Base-by-base conservation (phyloP, 1,140 invertebrate genomes). In the Drosophila nikananu region DNA sequence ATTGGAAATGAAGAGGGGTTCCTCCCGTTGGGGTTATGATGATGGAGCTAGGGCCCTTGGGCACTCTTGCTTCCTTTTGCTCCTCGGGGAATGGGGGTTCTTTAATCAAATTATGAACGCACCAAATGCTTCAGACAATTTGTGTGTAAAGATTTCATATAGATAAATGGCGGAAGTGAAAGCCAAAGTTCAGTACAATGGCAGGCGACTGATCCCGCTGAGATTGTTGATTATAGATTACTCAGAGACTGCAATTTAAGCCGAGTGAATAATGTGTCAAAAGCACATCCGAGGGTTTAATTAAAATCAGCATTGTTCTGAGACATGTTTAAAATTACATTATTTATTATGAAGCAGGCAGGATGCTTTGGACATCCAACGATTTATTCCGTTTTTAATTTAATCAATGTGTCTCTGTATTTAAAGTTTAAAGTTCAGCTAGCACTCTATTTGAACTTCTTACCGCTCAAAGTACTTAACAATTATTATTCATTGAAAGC, bases 101-200 rank as follows among this genome's bases (percentile, higher is more conserved):
- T 46, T 35, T 66, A 75, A 83, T 75, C 64, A 71, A 82, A 83
- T 83, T 83, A 83, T 62, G 68, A 52, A 65, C 51, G 70, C 64
- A 59, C 70, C 70, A 44, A 62, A 67, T 58, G 75, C 63, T 48
- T 48, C 65, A 62, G 30, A 74, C 58, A 67, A 78, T 78, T 82
- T 73, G 41, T 59, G 51, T 71, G 52, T 39, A 58, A 58, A 42
- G 55, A 73, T 74, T 73, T 73, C 30, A 61, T 61, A 51, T 17
- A 41, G 52, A 73, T 73, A 73, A 58, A 41, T 37, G 35, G 25
- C 25, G 21, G 49, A 32, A 27, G 19, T 37, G 52, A 23, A 57
- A 25, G 49, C 27, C 27, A 44, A 59, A 59, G 44, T 42, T 66
- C 70, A 73, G 30, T 37, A 52, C 27, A 60, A 73, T 48, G 57